Evolutionary conservation across 2,888 invertebrate genomes (phyloP).

Genomic region (Punctoribates punctum): DNA sequence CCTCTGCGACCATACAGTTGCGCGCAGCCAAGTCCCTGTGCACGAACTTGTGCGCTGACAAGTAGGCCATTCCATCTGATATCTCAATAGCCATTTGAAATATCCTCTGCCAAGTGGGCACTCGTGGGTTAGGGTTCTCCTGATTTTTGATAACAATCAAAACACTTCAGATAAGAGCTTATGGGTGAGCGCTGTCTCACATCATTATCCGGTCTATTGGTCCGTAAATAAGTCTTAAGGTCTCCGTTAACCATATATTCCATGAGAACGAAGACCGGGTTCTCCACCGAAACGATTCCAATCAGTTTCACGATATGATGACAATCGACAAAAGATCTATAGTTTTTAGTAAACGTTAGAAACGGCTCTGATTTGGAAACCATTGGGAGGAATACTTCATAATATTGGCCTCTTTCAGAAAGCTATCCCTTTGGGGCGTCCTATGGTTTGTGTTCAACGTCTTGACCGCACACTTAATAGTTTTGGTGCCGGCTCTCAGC

Average conservation of each 20-base stretch:
- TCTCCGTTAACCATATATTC: conserved; percentile 59
- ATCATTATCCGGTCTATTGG: conserved; percentile 55
- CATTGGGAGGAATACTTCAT: conserved; percentile 70
- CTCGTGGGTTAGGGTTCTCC: conserved; percentile 48
- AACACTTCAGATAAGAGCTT: conserved; percentile 50
- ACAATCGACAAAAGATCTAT: conserved; percentile 71
- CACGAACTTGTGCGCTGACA: conserved; percentile 58
- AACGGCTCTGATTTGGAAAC: neutral
- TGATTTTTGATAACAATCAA: neutral
- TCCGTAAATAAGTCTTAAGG: conserved; percentile 55
- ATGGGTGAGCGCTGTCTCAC: conserved; percentile 57
- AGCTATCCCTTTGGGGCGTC: conserved; percentile 79
- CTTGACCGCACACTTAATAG: conserved; percentile 78
- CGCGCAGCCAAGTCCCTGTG: conserved; percentile 59
- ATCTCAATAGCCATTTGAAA: conserved; percentile 33
- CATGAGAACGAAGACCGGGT: conserved; percentile 70
- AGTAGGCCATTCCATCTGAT: conserved; percentile 57
- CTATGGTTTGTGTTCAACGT: conserved; percentile 86
- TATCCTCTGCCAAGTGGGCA: conserved; percentile 55
- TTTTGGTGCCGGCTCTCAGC: conserved; percentile 60
- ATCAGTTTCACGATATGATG: conserved; percentile 85
- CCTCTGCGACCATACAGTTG: conserved; percentile 86
- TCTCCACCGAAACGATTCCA: conserved; percentile 89
- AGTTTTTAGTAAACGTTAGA: neutral
- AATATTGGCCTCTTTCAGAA: conserved; percentile 88